Evolutionary conservation across 2,888 invertebrate species (phyloP), one percentile per base, ranked within the genome.

Genomic region (Seladonia tumulorum): DNA sequence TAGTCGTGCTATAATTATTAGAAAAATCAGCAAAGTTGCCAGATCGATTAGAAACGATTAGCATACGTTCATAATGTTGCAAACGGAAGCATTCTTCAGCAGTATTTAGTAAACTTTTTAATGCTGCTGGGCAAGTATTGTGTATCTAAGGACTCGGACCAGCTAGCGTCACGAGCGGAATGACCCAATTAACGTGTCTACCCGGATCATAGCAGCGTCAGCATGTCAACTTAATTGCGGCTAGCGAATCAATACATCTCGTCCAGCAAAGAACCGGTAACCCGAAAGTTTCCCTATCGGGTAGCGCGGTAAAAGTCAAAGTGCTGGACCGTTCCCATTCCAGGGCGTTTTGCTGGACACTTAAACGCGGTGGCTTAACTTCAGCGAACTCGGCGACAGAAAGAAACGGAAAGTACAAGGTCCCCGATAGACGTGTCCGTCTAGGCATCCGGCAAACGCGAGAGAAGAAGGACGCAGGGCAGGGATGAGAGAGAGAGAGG

Each of bases 331-430:
- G 57, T 29, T 16, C 79, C 76, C 16, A 3, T 79, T 68, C 68
- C 57, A 29, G 45, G 10, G 42, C 35, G 29, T 80, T 79, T 76
- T 63, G 47, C 47, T 29, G 85, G 71, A 75, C 85, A 78, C 75
- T 84, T 78, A 75, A 86, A 71, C 53, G 22, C 7, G 77, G 63
- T 71, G 47, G n/a, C 79, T 76, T 73, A 63, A 53, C 73, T 84
- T 84, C 73, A 29, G 29, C 85, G 53, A 85, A 86, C 85, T 86
- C 47, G n/a, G 53, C 39, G 77, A 77, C 47, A 63, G 71, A 75
- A 73, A 74, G 57, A 47, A 82, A 81, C 82, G 81, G 81, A 82
- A 90, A 83, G 85, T 83, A 82, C 86, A 79, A 78, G 79, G 76
- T 78, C 60, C 78, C 72, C 82, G 82, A 82, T 87, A 86, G 82